Evolutionary conservation across 2,113 vertebrate species (phyloP), one percentile per base, ranked within the genome.

Genomic region (Mastomys natalensis): DNA sequence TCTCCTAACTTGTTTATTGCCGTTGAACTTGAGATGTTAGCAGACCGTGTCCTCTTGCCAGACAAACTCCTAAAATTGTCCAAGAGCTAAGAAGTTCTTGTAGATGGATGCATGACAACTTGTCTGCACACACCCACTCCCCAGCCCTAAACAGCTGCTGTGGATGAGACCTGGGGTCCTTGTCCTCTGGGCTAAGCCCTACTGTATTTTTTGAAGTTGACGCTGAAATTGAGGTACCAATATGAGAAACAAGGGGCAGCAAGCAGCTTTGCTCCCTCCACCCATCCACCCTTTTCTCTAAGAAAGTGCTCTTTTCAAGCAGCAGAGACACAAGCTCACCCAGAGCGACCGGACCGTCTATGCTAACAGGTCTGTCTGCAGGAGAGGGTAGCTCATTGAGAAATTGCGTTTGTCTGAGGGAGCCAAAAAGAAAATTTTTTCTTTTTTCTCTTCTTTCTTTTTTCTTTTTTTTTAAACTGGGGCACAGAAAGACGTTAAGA

Each of bases 231-330:
- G 89, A 95, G 92, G 31, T 5, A 55, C 8, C 51, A 55, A 96
- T 4, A 73, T 31, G 94, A 77, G 95, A 98, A 98, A 97, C 43
- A 55, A 84, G 77, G 55, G 95, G 89, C 74, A 55, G 96, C 80
- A 26, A 94, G 66, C 17, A 12, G 92, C 90, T 96, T 91, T 89
- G 43, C 80, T 0, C 2, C 19, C 5, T 2, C 2, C 9, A 22
- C 34, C 5, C 4, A 10, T 9, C 19, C 51, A 81, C 6, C 34
- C 37, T 17, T 4, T 11, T 89, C 88, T 40, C 17, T n/a, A 88
- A 96, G 93, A 97, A 98, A 97, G 92, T 97, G 97, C 95, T 97
- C 97, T 98, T 91, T 97, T 93, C 62, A 81, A 9, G 80, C 94
- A 95, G 98, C 97, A 96, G 91, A 95, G 78, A 95, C 66, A 19